phyloP scores from a whole-genome alignment of 2,113 vertebrate genomes.

The Sminthopsis crassicaudata region DNA sequence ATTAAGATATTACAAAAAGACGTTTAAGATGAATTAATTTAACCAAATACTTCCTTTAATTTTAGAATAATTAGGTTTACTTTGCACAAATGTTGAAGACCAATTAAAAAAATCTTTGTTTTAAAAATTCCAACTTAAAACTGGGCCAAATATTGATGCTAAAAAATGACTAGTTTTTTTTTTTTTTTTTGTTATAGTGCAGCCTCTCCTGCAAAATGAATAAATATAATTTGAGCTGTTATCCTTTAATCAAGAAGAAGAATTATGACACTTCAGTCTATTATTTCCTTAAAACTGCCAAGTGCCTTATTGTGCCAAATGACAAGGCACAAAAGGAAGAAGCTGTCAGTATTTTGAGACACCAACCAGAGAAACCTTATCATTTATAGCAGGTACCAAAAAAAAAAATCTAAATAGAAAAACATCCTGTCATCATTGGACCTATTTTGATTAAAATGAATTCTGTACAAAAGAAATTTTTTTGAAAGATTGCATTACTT shows the following conservation, averaged over 20 bases:
- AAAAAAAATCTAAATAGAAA: slow-evolving; percentile 12
- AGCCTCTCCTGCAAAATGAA: slow-evolving; percentile 25
- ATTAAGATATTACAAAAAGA: not conserved
- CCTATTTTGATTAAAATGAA: not conserved
- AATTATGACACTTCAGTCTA: not conserved
- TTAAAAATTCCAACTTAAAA: not conserved
- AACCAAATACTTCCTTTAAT: slow-evolving; percentile 45
- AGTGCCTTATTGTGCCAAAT: slow-evolving; percentile 1
- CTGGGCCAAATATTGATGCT: slow-evolving; percentile 7
- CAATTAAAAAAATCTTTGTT: slow-evolving; percentile 4
- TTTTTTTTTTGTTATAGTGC: slow-evolving; percentile 1
- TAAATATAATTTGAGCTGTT: slow-evolving; percentile 28
- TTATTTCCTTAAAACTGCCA: slow-evolving; percentile 14
- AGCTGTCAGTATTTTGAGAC: slow-evolving; percentile 40
- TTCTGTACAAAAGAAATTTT: not conserved
- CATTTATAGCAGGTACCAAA: slow-evolving; percentile 24
- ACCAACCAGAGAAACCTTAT: slow-evolving; percentile 7
- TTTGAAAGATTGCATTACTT: not conserved
- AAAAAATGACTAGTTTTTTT: slow-evolving; percentile 27
- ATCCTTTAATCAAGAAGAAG: slow-evolving; percentile 12
- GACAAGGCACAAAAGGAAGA: slow-evolving; percentile 26
- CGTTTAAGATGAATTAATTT: slow-evolving; percentile 21
- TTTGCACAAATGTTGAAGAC: slow-evolving; percentile 28
- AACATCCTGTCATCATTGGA: not conserved
- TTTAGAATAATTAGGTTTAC: slow-evolving; percentile 14